Evolutionary conservation across 2,888 invertebrate genomes (phyloP).

Genomic region (Altica lythri): DNA sequence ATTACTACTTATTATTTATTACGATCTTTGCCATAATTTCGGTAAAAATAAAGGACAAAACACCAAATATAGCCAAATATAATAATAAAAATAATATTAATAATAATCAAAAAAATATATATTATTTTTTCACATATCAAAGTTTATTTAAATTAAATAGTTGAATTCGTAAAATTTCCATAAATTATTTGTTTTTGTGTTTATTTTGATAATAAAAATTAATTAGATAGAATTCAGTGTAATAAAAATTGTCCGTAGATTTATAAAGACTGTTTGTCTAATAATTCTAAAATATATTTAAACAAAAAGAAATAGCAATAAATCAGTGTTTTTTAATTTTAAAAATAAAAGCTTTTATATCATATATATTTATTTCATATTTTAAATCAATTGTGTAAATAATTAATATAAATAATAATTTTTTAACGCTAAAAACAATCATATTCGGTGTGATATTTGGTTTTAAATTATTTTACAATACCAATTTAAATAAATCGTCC

Average conservation of each 20-base stretch:
- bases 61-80: slow-evolving; percentile 39
- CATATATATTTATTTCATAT: no score
- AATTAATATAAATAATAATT: no score
- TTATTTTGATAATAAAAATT: slow-evolving; percentile 30
- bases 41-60: slow-evolving; percentile 34
- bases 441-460: slow-evolving; percentile 38
- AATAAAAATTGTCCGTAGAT: slow-evolving; percentile 50
- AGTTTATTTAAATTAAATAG: no score
- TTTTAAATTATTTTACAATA: slow-evolving; percentile 27
- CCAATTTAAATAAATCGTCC: slow-evolving; percentile 10
- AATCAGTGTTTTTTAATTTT: slow-evolving; percentile 49
- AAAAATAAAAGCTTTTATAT: no score
- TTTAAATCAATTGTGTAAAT: no score
- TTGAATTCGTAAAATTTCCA: no score
- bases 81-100: slow-evolving; percentile 38
- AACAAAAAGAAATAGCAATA: slow-evolving; percentile 52
- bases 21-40: slow-evolving; percentile 34
- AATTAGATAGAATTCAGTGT: slow-evolving; percentile 46
- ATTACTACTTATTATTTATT: slow-evolving; percentile 32
- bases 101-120: no score
- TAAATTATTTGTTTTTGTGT: no score
- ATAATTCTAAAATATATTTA: slow-evolving; percentile 47
- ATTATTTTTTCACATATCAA: slow-evolving; percentile 48
- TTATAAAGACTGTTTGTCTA: slow-evolving; percentile 49
- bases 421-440: slow-evolving; percentile 36